Conservation (phyloP, 2,797 vertebrate species). For the Hapalemur alaotrensis region DNA sequence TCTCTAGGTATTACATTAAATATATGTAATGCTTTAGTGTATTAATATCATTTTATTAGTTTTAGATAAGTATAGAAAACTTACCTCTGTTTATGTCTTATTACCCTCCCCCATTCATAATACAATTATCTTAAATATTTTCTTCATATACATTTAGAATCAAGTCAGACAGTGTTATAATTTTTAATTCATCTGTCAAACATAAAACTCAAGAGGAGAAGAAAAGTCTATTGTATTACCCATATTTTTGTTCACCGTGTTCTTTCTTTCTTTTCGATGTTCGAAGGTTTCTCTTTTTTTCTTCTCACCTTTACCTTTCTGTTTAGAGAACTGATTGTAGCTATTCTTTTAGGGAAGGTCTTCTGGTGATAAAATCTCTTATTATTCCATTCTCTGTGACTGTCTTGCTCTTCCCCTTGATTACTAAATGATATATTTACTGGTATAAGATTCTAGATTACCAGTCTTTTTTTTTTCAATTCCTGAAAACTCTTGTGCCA, state of each 20-base stretch:
- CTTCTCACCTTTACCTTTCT: neutral
- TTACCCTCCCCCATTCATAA: neutral
- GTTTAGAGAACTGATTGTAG: neutral
- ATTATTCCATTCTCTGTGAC: neutral
- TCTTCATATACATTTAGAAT: neutral
- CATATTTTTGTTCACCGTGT: neutral
- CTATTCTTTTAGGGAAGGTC: neutral
- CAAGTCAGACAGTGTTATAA: neutral
- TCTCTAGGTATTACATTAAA: neutral
- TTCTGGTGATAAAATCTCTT: neutral
- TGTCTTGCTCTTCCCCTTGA: neutral
- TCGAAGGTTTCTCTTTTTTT: neutral
- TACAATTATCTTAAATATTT: neutral
- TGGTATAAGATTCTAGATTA: neutral
- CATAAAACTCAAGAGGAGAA: neutral
- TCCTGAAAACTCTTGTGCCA: neutral
- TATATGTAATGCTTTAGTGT: neutral
- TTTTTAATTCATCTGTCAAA: neutral
- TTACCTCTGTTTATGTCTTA: neutral
- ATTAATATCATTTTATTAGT: neutral
- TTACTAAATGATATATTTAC: neutral
- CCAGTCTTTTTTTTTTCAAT: neutral
- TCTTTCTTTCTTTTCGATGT: neutral
- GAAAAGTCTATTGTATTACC: neutral
- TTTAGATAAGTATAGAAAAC: neutral